Percentiles rank a stretch among this genome's conserved stretches.
These are phyloP conservation scores for Epsilonema sp. DNA, from an alignment of 2,888 invertebrate genomes.

Conservation along the genomic window DNA sequence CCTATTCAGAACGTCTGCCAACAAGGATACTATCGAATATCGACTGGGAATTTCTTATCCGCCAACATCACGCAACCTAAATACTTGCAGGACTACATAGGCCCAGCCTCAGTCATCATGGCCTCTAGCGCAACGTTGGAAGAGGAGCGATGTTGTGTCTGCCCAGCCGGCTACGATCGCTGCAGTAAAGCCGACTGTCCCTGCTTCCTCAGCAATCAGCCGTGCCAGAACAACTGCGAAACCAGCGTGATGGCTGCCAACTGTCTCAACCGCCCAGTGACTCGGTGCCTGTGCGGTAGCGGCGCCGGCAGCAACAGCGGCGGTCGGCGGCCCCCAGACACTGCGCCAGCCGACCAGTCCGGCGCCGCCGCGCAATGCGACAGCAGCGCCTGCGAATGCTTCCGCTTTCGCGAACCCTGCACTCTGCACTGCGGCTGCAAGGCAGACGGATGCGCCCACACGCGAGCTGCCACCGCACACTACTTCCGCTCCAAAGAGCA, in stretches of 20 bases:
- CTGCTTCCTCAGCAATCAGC: background rate
- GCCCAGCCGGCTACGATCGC: background rate
- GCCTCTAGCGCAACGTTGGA: too few relatives aligned
- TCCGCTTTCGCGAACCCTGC: conserved; percentile 2
- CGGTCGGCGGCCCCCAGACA: background rate
- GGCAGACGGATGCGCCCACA: background rate
- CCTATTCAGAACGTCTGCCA: too few relatives aligned
- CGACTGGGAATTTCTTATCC: too few relatives aligned
- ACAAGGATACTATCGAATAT: too few relatives aligned
- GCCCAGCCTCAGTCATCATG: too few relatives aligned
- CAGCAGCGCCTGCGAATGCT: conserved; percentile 1
- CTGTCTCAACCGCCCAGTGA: conserved; percentile 5
- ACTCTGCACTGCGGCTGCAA: conserved; percentile 2
- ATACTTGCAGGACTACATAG: too few relatives aligned
- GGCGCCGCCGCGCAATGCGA: background rate
- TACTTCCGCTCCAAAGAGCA: background rate
- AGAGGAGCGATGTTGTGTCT: conserved; percentile 1
- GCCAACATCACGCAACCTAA: too few relatives aligned
- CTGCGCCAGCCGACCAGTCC: too few relatives aligned
- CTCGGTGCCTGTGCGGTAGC: conserved; percentile 1
- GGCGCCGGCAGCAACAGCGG: background rate
- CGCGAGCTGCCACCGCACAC: background rate
- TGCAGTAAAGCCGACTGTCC: conserved; percentile 1
- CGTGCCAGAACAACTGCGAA: conserved; percentile 3
- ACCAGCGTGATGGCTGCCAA: background rate